Evolutionary conservation across 2,888 invertebrate species (phyloP).

Genomic region (Thumatha senex): DNA sequence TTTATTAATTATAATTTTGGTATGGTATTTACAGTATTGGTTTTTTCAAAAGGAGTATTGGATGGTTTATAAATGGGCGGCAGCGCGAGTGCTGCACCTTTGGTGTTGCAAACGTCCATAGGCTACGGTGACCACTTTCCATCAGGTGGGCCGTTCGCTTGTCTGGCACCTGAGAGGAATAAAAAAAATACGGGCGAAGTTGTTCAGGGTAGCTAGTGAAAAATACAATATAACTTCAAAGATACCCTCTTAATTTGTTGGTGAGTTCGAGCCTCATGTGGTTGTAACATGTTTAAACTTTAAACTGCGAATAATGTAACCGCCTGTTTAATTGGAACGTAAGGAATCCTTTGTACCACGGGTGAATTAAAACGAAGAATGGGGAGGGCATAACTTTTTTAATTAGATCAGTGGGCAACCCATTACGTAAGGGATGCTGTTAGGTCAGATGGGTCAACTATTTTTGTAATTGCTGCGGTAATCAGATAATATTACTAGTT

Average conservation of each 20-base stretch:
- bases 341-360: constrained; percentile 57
- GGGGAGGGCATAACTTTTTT: constrained; percentile 29
- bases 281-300: constrained; percentile 55
- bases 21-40: no score
- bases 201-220: no score
- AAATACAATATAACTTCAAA: constrained; percentile 56
- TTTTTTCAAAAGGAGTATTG: no score
- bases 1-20: no score
- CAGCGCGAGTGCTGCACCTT: no score
- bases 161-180: no score
- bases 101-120: no score
- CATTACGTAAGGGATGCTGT: not conserved
- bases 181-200: no score
- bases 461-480: not conserved
- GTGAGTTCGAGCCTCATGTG: constrained; percentile 12
- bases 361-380: constrained; percentile 36
- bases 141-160: no score
- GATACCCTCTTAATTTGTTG: constrained; percentile 45
- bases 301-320: constrained; percentile 53
- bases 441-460: not conserved
- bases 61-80: no score
- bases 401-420: constrained; percentile 22
- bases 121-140: no score
- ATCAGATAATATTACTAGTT: not conserved
- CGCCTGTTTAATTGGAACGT: constrained; percentile 56